Evolutionary conservation across 1,140 invertebrate species (phyloP).

Genomic region (Teleopsis dalmanni): DNA sequence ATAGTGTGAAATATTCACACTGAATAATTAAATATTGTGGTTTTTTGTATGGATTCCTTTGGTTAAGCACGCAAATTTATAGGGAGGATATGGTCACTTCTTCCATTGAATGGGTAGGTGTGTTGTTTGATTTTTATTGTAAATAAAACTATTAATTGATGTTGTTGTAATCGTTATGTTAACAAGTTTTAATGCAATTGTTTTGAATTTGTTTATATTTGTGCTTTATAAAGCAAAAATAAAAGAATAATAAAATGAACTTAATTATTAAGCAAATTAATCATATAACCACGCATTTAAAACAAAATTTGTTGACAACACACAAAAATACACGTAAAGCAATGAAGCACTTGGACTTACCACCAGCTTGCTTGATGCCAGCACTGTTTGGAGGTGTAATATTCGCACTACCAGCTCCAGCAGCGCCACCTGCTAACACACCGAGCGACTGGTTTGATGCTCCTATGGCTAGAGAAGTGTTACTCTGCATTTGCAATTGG

Average conservation of each 20-base stretch:
- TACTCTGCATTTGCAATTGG: constrained; percentile 6
- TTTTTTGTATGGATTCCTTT: no score
- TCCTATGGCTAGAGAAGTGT: constrained; percentile 13
- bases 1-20: no score
- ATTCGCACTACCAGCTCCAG: constrained; percentile 25
- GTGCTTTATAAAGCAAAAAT: not conserved
- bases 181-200: not conserved
- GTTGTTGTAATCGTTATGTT: no score
- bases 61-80: no score
- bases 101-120: no score
- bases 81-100: no score
- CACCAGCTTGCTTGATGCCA: constrained; percentile 34
- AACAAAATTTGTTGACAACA: not conserved
- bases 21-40: no score
- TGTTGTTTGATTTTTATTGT: no score
- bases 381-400: constrained; percentile 40
- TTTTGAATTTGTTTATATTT: not conserved
- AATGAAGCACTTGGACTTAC: constrained; percentile 20
- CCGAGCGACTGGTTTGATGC: constrained; percentile 38
- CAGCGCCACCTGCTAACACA: constrained; percentile 18
- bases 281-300: no score
- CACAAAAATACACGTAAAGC: not conserved
- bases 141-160: no score
- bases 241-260: not conserved
- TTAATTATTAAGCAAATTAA: no score